Conservation (phyloP, 2,888 invertebrate genomes). For the Bursaphelenchus okinawaensis region DNA sequence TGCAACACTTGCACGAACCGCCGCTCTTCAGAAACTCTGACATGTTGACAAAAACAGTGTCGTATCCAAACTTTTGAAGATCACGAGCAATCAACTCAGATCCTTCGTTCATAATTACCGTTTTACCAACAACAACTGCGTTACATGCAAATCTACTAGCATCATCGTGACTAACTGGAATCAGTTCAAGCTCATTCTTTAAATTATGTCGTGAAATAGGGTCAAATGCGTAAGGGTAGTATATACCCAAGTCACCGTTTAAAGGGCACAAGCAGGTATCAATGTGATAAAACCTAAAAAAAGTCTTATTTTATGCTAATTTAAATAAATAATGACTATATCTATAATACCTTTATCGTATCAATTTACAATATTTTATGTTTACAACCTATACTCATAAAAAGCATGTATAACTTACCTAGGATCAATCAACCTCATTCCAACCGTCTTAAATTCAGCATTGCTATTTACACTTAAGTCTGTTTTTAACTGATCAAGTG, state of each 20-base stretch:
- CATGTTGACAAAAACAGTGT: slow-evolving; percentile 46
- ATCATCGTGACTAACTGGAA: slow-evolving; percentile 36
- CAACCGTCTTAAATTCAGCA: slow-evolving; percentile 29
- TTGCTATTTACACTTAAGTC: slow-evolving; percentile 19
- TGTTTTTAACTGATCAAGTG: slow-evolving; percentile 35
- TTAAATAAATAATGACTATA: too few relatives aligned
- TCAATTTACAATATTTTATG: too few relatives aligned
- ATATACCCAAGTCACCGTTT: slow-evolving; percentile 41
- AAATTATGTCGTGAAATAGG: slow-evolving; percentile 43
- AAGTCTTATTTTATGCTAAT: not conserved
- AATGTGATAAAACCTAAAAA: slow-evolving; percentile 52
- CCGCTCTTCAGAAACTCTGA: slow-evolving; percentile 54
- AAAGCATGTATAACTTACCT: too few relatives aligned
- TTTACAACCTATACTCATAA: not conserved
- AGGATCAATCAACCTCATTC: slow-evolving; percentile 51
- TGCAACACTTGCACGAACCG: slow-evolving; percentile 53
- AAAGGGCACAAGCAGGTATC: slow-evolving; percentile 56
- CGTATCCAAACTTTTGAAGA: slow-evolving; percentile 40
- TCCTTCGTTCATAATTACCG: slow-evolving; percentile 45
- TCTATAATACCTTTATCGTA: too few relatives aligned
- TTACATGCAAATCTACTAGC: slow-evolving; percentile 55
- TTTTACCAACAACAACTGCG: slow-evolving; percentile 48
- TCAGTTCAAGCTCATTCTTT: slow-evolving; percentile 39
- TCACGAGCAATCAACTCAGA: slow-evolving; percentile 42
- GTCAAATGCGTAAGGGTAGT: slow-evolving; percentile 50